These are phyloP conservation scores for Ochotona curzoniae DNA, from an alignment of 2,113 vertebrate genomes.

Conservation along the genomic window DNA sequence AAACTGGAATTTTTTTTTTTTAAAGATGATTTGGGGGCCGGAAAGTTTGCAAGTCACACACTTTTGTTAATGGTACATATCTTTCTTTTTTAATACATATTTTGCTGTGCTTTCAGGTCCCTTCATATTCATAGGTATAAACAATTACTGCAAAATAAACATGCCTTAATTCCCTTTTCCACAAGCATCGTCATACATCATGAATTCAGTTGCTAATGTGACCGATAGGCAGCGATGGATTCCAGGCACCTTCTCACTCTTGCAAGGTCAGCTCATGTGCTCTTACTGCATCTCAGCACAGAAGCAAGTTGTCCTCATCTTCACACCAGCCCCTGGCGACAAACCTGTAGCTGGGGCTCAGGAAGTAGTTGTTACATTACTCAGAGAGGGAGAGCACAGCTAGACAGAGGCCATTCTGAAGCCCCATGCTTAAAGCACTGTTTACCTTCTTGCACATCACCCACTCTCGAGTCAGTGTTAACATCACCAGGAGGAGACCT, in stretches of 20 bases:
- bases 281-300: not conserved
- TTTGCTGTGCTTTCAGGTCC: no score
- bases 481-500: accelerated
- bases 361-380: not conserved
- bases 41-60: no score
- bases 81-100: no score
- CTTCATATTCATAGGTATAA: no score
- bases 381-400: not conserved
- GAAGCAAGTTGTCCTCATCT: not conserved
- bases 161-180: no score
- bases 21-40: no score
- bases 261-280: not conserved
- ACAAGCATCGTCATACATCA: no score
- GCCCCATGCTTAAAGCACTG: accelerated
- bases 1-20: no score
- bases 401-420: not conserved
- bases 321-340: not conserved
- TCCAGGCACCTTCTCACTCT: not conserved
- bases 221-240: not conserved
- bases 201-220: not conserved
- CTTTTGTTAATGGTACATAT: no score
- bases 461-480: not conserved
- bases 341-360: not conserved
- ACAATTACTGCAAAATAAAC: no score
- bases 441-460: not conserved